Evolutionary conservation across 2,797 vertebrate genomes (phyloP), one percentile per base, ranked within the genome.

Genomic region (Lindbergichthys nudifrons): DNA sequence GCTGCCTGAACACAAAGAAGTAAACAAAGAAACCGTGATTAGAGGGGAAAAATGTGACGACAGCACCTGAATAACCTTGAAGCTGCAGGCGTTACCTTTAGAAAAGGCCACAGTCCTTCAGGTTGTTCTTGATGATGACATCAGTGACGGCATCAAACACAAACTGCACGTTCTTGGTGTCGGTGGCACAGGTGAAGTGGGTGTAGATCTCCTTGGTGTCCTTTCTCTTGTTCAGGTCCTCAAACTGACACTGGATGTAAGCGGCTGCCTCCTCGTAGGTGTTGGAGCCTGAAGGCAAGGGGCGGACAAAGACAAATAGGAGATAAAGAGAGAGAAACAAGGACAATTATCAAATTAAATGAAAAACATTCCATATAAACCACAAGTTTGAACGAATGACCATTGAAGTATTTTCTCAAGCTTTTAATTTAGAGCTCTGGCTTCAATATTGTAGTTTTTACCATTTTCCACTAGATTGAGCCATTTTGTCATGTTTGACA

Each of bases 51-150:
- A 62, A 65, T 0, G 0, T 3, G 13, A 43, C 43, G 5, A 41
- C 2, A 21, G 5, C 61, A 42, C 1, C 3, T 14, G 1, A 14
- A 12, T 19, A 10, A 4, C n/a, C 15, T 4, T 1, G 0, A 56
- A 47, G 75, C 21, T 1, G 15, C 47, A 51, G 13, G 11, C 9
- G 0, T 75, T 77, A 93, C 93, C 94, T 95, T 90, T 93, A 99
- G 95, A 99, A 99, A 88, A 99, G 96, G 81, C 98, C 98, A 72
- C 98, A 99, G 94, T 99, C 98, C 91, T 99, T 99, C 90, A 99
- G 96, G 91, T 99, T 99, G 93, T 99, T 99, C 95, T 99, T 99
- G 95, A 99, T 99, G 95, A 99, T 99, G 90, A 99, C 98, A 66
- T 99, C 98, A 48, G 98, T 99, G 89, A 99, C 98, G 0, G 98